A percentile compares a stretch with the other conserved stretches of the same genome.
These are phyloP conservation scores for Drosophila acutilabella DNA, from an alignment of 2,888 invertebrate genomes.

Conservation along the genomic window DNA sequence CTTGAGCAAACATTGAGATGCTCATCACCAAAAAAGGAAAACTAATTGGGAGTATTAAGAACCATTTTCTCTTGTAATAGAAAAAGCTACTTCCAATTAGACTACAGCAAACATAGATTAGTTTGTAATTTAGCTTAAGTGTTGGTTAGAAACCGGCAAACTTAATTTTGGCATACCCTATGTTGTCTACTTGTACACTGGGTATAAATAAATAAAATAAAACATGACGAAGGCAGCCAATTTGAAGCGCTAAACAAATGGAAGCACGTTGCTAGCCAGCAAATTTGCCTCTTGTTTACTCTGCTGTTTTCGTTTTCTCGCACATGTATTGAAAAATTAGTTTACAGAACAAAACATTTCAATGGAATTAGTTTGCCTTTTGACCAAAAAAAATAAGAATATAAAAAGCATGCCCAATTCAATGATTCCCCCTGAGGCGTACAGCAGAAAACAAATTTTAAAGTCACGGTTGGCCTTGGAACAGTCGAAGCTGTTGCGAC, in stretches of 20 bases:
- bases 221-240: constrained; percentile 51
- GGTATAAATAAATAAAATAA: constrained; percentile 42
- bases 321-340: constrained; percentile 53
- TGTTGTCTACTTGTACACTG: background rate
- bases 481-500: constrained; percentile 46
- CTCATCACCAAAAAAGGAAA: background rate
- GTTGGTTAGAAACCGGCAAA: background rate
- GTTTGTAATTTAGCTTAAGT: background rate
- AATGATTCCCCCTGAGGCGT: constrained; percentile 1
- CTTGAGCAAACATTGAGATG: constrained; percentile 16
- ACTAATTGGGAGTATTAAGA: background rate
- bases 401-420: background rate
- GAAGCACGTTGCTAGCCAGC: constrained; percentile 34
- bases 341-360: constrained; percentile 64
- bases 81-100: background rate
- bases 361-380: constrained; percentile 68
- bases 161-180: constrained; percentile 23
- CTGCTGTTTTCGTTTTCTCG: constrained; percentile 42
- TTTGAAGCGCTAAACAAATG: constrained; percentile 64
- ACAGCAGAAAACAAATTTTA: constrained; percentile 17
- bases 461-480: constrained; percentile 59
- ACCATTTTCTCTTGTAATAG: background rate
- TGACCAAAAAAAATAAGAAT: constrained; percentile 7
- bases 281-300: constrained; percentile 53
- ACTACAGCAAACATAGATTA: background rate